Evolutionary conservation across 2,888 invertebrate species (phyloP).

Genomic region (Ptilodon capucinus): DNA sequence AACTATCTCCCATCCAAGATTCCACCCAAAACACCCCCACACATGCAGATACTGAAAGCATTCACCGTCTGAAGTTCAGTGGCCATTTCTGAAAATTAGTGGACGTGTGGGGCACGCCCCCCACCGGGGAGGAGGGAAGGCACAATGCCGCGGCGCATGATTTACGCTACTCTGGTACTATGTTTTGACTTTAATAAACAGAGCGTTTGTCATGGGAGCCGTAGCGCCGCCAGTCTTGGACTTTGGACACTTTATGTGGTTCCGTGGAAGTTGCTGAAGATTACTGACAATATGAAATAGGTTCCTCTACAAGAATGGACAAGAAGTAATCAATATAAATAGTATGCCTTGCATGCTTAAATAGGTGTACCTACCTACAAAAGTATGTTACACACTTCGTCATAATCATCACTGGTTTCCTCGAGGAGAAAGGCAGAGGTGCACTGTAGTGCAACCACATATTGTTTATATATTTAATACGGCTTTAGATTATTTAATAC

Average conservation of each 20-base stretch:
- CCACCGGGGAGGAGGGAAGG: constrained; percentile 36
- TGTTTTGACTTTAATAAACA: constrained; percentile 85
- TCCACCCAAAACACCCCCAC: constrained; percentile 2
- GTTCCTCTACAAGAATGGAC: background rate
- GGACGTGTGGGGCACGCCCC: constrained; percentile 51
- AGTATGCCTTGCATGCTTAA: too few species aligned
- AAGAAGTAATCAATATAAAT: too few species aligned
- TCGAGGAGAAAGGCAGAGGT: too few species aligned
- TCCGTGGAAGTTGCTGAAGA: background rate
- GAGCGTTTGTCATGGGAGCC: constrained; percentile 74
- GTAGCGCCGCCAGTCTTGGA: constrained; percentile 55
- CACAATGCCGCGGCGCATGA: constrained; percentile 74
- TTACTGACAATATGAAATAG: background rate
- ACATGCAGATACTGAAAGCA: constrained; percentile 52
- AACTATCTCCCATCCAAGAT: constrained; percentile 4
- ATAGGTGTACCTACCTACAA: too few species aligned
- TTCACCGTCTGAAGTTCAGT: constrained; percentile 61
- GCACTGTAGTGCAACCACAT: too few species aligned
- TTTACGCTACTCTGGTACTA: constrained; percentile 85
- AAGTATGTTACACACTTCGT: too few species aligned
- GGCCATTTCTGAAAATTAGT: constrained; percentile 79
- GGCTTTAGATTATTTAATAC: too few species aligned
- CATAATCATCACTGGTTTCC: too few species aligned
- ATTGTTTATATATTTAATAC: too few species aligned
- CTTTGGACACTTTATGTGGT: constrained; percentile 42